These are phyloP conservation scores for Glyptemys insculpta DNA, from an alignment of 2,797 vertebrate species.

Conservation along the genomic window DNA sequence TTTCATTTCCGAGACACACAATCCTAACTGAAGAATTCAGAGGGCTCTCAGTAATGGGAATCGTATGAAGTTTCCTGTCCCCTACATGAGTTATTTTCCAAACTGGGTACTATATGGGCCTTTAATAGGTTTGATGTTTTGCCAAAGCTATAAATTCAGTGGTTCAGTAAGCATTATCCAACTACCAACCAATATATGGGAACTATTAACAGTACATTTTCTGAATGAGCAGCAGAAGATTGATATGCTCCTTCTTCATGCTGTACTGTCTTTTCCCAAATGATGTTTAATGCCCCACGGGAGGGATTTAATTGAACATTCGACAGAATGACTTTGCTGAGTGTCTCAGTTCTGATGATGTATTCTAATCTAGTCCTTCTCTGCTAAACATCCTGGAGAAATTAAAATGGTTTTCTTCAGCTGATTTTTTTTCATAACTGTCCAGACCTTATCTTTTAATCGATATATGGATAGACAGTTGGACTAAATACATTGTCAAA, in stretches of 20 bases:
- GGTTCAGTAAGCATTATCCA: constrained; percentile 18
- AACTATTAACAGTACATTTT: background rate
- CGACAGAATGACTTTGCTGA: constrained; percentile 8
- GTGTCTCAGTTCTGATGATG: background rate
- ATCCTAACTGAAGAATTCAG: too few species aligned
- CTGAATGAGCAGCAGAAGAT: constrained; percentile 32
- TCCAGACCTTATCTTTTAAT: constrained; percentile 16
- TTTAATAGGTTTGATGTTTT: constrained; percentile 11
- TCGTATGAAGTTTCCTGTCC: background rate
- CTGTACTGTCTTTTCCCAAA: background rate
- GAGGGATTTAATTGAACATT: constrained; percentile 22
- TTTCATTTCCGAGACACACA: rapidly evolving
- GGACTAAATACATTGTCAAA: constrained; percentile 12
- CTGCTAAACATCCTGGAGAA: constrained; percentile 16
- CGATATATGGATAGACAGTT: background rate
- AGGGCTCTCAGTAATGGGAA: background rate
- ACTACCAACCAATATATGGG: background rate
- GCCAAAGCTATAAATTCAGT: constrained; percentile 8
- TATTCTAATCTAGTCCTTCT: background rate
- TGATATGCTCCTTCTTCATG: constrained; percentile 12
- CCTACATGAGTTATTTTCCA: background rate
- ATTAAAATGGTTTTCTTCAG: constrained; percentile 2
- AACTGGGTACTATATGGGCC: background rate
- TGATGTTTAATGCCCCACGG: background rate
- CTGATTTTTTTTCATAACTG: constrained; percentile 7